A percentile compares a stretch with the other conserved stretches of the same genome.
Evolutionary conservation across 2,113 vertebrate species (phyloP).

Genomic region (Triplophysa rosa): DNA sequence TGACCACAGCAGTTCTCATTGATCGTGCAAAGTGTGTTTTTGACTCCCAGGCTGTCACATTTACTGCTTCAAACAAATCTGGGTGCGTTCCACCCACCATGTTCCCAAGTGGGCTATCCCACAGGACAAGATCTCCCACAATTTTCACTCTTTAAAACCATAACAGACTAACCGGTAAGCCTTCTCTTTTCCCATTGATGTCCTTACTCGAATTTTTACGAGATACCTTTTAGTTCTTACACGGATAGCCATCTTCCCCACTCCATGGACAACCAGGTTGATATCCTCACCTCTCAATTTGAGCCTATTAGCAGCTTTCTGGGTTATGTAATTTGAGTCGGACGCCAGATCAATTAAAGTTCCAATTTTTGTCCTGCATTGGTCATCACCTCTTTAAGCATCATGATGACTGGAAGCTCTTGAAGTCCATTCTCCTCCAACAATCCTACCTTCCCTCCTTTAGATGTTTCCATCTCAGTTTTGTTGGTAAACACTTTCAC

Average conservation of each 20-base stretch:
- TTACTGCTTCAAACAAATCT: too few species aligned
- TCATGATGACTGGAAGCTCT: slow-evolving; percentile 40
- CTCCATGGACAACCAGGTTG: slow-evolving; percentile 42
- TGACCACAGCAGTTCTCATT: background rate
- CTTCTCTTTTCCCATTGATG: background rate
- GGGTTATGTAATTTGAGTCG: slow-evolving; percentile 51
- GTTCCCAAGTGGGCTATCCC: too few species aligned
- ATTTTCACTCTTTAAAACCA: too few species aligned
- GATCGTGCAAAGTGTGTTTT: too few species aligned
- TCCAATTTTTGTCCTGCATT: slow-evolving; percentile 46
- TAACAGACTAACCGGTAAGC: too few species aligned
- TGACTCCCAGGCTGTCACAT: too few species aligned
- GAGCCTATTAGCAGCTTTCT: slow-evolving; percentile 40
- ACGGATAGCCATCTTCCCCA: slow-evolving; percentile 25
- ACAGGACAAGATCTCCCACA: too few species aligned
- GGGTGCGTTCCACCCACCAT: too few species aligned
- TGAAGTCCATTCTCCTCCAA: background rate
- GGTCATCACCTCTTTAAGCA: slow-evolving; percentile 35
- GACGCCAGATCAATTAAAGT: slow-evolving; percentile 45
- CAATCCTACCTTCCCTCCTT: background rate
- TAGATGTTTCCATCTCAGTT: background rate
- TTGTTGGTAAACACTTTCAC: background rate
- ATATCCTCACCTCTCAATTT: slow-evolving; percentile 32
- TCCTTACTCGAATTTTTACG: background rate
- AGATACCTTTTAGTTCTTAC: slow-evolving; percentile 36